Conservation (phyloP, 2,797 vertebrate species). For the Cossypha niveicapilla region DNA sequence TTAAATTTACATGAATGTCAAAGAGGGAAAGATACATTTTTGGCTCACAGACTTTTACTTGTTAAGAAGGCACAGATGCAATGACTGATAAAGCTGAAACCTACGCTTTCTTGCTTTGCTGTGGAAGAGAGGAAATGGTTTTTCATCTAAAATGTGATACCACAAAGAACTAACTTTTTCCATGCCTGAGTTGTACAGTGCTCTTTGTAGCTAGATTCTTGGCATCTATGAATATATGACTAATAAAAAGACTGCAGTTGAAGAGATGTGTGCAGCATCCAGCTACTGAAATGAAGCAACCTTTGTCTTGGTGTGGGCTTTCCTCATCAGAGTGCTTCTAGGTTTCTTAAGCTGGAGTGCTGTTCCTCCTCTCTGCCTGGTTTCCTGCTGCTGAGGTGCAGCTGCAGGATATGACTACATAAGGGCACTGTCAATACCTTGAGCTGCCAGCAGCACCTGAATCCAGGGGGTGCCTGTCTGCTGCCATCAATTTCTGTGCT, state of each 20-base stretch:
- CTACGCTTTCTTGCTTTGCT: slow-evolving; percentile 27
- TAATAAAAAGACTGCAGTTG: neutral
- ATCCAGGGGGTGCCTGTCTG: neutral
- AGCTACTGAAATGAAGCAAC: neutral
- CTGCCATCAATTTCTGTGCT: neutral
- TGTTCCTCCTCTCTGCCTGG: neutral
- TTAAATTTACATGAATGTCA: slow-evolving; percentile 13
- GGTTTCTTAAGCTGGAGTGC: neutral
- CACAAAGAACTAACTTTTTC: slow-evolving; percentile 57
- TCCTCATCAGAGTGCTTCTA: neutral
- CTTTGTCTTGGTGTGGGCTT: neutral
- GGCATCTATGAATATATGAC: slow-evolving; percentile 22
- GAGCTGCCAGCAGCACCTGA: neutral
- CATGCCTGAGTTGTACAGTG: neutral
- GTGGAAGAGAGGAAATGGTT: slow-evolving; percentile 34
- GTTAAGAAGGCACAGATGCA: neutral
- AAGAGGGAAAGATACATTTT: neutral
- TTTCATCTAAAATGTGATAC: slow-evolving; percentile 5
- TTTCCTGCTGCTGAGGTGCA: neutral
- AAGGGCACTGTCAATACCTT: neutral
- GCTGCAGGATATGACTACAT: neutral
- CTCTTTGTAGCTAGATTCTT: slow-evolving; percentile 30
- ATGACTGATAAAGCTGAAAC: neutral
- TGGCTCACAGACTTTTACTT: neutral
- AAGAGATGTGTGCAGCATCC: neutral